Conservation (phyloP, 1,140 invertebrate species). For the Caenorhabditis latens region DNA sequence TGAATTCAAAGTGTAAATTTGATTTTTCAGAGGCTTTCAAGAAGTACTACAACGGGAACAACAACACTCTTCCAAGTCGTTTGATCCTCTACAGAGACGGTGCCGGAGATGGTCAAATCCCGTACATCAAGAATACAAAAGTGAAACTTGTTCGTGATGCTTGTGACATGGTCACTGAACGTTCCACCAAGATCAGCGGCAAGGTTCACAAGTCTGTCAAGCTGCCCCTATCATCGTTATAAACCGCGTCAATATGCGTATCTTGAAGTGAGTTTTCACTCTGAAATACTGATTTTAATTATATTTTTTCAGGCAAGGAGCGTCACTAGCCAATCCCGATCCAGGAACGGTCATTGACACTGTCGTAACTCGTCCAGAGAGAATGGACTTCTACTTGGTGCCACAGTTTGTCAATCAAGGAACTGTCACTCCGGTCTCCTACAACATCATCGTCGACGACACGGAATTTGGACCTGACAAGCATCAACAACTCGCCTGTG, state of each 20-base stretch:
- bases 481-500: slow-evolving; percentile 63
- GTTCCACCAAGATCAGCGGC: not conserved
- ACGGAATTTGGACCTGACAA: slow-evolving; percentile 54
- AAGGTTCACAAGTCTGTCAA: slow-evolving; percentile 42
- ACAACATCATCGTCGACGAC: slow-evolving; percentile 61
- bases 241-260: slow-evolving; percentile 62
- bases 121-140: slow-evolving; percentile 57
- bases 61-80: slow-evolving; percentile 7
- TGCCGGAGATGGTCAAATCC: slow-evolving; percentile 64
- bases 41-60: slow-evolving; percentile 56
- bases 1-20: too few relatives aligned
- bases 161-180: slow-evolving; percentile 31
- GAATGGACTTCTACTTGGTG: slow-evolving; percentile 64
- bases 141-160: slow-evolving; percentile 59
- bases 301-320: not conserved
- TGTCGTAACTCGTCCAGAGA: slow-evolving; percentile 57
- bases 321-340: slow-evolving; percentile 26
- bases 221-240: slow-evolving; percentile 61
- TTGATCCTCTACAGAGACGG: slow-evolving; percentile 63
- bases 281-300: too few relatives aligned
- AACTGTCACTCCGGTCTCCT: slow-evolving; percentile 62
- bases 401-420: slow-evolving; percentile 64
- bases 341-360: slow-evolving; percentile 64
- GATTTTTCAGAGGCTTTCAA: slow-evolving; percentile 62
- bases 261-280: slow-evolving; percentile 23